phyloP scores from a whole-genome alignment of 2,797 vertebrate genomes.

The Hydrophis major region DNA sequence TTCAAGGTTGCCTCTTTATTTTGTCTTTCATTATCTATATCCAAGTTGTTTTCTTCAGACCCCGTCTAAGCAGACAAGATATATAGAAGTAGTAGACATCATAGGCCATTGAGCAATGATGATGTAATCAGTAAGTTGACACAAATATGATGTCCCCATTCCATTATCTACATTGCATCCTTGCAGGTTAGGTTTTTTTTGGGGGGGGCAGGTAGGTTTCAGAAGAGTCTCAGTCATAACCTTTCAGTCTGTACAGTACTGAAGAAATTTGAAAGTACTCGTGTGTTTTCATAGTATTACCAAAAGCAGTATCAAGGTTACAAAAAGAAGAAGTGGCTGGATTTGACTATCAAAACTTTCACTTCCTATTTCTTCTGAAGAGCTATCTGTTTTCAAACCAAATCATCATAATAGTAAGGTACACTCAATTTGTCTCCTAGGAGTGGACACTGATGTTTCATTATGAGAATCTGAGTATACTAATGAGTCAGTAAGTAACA shows the following conservation, averaged over 20 bases:
- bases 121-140: neutral
- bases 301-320: neutral
- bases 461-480: neutral
- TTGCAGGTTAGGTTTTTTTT: neutral
- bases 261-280: neutral
- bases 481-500: neutral
- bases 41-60: neutral
- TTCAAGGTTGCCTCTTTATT: neutral
- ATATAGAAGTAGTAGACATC: neutral
- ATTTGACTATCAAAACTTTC: neutral
- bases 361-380: neutral
- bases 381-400: neutral
- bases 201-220: neutral
- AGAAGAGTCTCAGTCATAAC: neutral
- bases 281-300: neutral
- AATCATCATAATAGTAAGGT: neutral
- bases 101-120: neutral
- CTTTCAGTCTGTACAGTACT: neutral
- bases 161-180: neutral
- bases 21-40: neutral
- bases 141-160: neutral
- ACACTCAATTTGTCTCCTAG: neutral
- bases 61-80: neutral
- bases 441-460: neutral
- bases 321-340: slow-evolving; percentile 9